A percentile compares a stretch with the other conserved stretches of the same genome.
phyloP scores from a whole-genome alignment of 1,140 invertebrate species.

The Polypedilum pembai region DNA sequence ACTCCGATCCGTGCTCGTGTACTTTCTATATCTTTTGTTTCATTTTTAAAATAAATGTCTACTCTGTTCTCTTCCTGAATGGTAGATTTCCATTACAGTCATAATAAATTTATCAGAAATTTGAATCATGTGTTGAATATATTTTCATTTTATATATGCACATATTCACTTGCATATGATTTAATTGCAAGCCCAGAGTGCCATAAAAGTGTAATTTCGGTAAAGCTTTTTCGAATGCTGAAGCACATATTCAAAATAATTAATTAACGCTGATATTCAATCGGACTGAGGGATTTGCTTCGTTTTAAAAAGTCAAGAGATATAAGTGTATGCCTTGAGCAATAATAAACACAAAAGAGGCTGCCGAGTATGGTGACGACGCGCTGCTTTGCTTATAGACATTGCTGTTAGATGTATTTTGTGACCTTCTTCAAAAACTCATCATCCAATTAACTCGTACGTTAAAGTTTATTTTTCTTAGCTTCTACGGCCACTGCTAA shows the following conservation, averaged over 20 bases:
- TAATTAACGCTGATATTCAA: neutral
- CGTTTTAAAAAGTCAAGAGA: neutral
- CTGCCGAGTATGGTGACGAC: too few species aligned
- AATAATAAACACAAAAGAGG: neutral
- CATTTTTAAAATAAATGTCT: too few species aligned
- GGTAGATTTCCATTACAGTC: neutral
- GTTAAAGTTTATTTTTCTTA: neutral
- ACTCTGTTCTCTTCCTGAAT: neutral
- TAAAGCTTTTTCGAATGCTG: too few species aligned
- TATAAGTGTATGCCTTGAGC: neutral
- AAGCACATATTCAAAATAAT: neutral
- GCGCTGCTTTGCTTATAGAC: neutral
- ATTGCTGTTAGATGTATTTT: neutral
- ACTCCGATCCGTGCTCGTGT: too few species aligned
- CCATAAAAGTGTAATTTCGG: too few species aligned
- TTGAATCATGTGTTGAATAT: constrained; percentile 6
- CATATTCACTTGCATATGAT: too few species aligned
- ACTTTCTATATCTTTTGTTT: too few species aligned
- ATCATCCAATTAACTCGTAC: neutral
- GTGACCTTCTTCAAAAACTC: constrained; percentile 11
- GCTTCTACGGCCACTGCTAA: too few species aligned
- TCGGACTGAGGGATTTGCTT: neutral
- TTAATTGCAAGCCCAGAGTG: too few species aligned
- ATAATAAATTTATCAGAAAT: constrained; percentile 1
- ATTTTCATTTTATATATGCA: neutral